Conservation (phyloP, 92 coral and sea anemone species). For the Porites cylindrica region DNA sequence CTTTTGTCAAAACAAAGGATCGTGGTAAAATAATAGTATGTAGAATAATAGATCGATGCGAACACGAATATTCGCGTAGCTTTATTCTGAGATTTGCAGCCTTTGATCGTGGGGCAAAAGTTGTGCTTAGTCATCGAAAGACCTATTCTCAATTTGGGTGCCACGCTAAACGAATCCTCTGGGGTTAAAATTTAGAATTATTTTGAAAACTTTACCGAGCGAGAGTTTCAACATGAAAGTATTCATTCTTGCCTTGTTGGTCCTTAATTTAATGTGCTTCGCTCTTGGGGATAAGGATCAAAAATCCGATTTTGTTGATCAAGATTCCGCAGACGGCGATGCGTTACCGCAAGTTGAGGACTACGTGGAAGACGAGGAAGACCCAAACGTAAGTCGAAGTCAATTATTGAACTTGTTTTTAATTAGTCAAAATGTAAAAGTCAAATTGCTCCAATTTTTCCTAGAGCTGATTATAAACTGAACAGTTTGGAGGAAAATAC, state of each 20-base stretch:
- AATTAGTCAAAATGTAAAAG: background rate
- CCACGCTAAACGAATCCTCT: background rate
- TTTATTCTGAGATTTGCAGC: slow-evolving; percentile 8
- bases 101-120: slow-evolving; percentile 26
- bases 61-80: slow-evolving; percentile 48
- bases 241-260: slow-evolving; percentile 31
- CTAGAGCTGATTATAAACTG: background rate
- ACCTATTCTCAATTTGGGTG: slow-evolving; percentile 8
- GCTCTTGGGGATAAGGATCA: slow-evolving; percentile 28
- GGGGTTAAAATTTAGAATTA: background rate
- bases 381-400: slow-evolving; percentile 3
- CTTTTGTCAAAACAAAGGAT: slow-evolving; percentile 5
- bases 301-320: slow-evolving; percentile 19
- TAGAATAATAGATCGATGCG: background rate
- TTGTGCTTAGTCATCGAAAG: background rate
- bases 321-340: background rate
- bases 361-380: slow-evolving; percentile 31
- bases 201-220: background rate
- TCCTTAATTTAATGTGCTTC: slow-evolving; percentile 21
- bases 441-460: background rate
- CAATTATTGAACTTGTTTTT: background rate
- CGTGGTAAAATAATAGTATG: background rate
- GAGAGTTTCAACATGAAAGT: slow-evolving; percentile 16
- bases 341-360: background rate
- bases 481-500: background rate